phyloP scores from a whole-genome alignment of 2,113 vertebrate genomes.

The Tyto alba region DNA sequence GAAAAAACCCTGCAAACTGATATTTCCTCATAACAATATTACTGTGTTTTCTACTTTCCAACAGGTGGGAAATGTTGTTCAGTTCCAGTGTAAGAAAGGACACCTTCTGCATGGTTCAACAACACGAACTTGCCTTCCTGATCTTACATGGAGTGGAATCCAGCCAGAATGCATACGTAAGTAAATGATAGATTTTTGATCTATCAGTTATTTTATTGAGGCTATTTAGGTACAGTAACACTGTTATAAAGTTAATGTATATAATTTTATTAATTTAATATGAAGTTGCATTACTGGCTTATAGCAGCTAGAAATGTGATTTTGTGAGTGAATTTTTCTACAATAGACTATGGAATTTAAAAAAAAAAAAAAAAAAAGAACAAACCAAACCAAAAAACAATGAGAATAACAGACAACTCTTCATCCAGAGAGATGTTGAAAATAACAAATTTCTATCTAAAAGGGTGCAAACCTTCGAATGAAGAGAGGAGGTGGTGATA shows the following conservation, averaged over 20 bases:
- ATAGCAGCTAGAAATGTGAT: neutral
- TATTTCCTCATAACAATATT: neutral
- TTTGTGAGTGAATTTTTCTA: neutral
- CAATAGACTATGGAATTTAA: neutral
- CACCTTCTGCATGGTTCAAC: constrained; percentile 95
- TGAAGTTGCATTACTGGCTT: neutral
- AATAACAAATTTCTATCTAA: neutral
- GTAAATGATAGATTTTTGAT: neutral
- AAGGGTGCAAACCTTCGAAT: neutral
- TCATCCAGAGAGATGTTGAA: neutral
- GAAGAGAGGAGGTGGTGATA: neutral
- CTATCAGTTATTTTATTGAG: neutral
- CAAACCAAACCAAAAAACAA: rapidly evolving
- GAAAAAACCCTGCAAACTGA: neutral
- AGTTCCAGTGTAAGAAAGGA: constrained; percentile 93
- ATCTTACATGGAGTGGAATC: constrained; percentile 93
- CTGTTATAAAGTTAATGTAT: neutral
- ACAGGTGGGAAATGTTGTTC: constrained; percentile 90
- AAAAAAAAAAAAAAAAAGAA: neutral
- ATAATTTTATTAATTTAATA: neutral
- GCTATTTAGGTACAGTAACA: neutral
- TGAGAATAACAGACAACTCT: neutral
- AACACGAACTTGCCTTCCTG: constrained; percentile 90
- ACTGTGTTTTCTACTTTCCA: neutral
- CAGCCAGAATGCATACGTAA: constrained; percentile 95